A percentile compares a stretch with the other conserved stretches of the same genome.
These are phyloP conservation scores for Pentalonia nigronervosa DNA, from an alignment of 1,140 invertebrate species.

Conservation along the genomic window DNA sequence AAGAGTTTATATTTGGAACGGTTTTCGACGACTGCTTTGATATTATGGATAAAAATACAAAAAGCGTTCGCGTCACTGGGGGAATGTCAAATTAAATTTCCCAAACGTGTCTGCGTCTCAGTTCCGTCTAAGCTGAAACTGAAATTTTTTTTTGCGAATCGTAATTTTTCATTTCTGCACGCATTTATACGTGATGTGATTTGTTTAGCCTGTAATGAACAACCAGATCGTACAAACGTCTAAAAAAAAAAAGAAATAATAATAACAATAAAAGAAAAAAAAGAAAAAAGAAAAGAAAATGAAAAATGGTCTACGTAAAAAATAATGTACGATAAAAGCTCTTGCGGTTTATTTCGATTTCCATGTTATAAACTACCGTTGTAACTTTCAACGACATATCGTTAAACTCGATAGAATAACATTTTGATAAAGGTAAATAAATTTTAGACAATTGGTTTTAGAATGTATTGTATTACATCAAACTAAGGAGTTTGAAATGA, in stretches of 20 bases:
- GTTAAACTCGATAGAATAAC: slow-evolving; percentile 32
- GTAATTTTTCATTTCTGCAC: not conserved
- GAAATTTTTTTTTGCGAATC: not conserved
- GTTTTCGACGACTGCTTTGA: slow-evolving; percentile 5
- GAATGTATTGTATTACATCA: slow-evolving; percentile 1
- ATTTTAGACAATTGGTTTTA: slow-evolving; percentile 34
- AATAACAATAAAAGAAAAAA: not conserved
- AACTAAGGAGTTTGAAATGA: not conserved
- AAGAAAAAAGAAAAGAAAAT: not conserved
- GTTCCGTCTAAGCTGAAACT: not conserved
- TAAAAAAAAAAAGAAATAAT: not conserved
- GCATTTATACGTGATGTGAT: not conserved
- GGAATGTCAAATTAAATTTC: slow-evolving; percentile 25
- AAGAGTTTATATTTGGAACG: slow-evolving; percentile 22
- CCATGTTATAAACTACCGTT: slow-evolving; percentile 30
- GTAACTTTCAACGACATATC: slow-evolving; percentile 37
- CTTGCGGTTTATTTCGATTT: slow-evolving; percentile 46
- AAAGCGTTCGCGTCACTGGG: not conserved
- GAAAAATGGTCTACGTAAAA: slow-evolving; percentile 14
- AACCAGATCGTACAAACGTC: not conserved
- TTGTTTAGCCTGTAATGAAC: slow-evolving; percentile 10
- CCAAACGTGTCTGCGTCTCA: not conserved
- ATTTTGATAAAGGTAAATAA: slow-evolving; percentile 44
- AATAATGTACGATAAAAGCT: slow-evolving; percentile 38
- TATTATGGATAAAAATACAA: not conserved